phyloP scores from a whole-genome alignment of 2,797 vertebrate genomes.

The Tolypeutes matacus region DNA sequence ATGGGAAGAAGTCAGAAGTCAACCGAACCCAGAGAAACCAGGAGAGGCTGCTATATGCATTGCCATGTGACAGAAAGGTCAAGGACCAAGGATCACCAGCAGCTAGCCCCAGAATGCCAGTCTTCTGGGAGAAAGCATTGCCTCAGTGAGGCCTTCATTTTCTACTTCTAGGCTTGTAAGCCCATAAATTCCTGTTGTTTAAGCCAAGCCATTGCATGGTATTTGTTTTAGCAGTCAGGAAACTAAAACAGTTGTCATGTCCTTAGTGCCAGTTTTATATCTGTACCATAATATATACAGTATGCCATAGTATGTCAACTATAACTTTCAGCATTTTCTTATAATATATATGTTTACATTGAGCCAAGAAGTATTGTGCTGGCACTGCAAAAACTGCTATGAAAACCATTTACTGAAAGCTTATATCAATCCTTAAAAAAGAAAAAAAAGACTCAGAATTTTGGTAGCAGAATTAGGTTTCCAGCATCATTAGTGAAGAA shows the following conservation, averaged over 20 bases:
- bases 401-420: not conserved
- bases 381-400: not conserved
- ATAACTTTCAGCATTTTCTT: not conserved
- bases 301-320: not conserved
- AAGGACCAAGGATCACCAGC: no score
- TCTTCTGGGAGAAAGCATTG: no score
- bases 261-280: not conserved
- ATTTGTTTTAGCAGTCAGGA: no score
- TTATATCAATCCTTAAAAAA: not conserved
- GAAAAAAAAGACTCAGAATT: not conserved
- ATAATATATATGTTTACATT: not conserved
- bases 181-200: no score
- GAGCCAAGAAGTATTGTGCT: not conserved
- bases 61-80: no score
- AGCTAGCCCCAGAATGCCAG: no score
- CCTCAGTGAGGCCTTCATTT: no score
- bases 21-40: no score
- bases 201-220: no score
- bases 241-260: not conserved
- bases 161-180: no score
- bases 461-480: conserved; percentile 6
- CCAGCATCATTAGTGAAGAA: not conserved
- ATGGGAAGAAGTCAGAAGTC: no score
- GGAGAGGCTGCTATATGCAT: no score
- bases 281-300: not conserved